Evolutionary conservation across 2,888 invertebrate genomes (phyloP), one percentile per base, ranked within the genome.

Genomic region (Apamea sordens): DNA sequence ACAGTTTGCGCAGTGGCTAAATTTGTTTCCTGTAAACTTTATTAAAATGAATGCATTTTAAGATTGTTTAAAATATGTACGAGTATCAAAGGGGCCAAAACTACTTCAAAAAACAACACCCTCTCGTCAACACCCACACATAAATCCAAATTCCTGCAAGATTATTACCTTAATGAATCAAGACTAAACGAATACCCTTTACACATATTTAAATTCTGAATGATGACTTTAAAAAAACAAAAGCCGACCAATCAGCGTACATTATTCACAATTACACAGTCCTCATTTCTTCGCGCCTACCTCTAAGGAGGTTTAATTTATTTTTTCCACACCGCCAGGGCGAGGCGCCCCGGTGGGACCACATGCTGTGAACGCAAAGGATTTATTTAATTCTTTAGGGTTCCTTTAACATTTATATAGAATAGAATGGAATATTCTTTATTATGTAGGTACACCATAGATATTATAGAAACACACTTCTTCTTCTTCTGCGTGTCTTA

Each of bases 311-410:
- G 87, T 86, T 86, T 89, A 88, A 92, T 93, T 91, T 90, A 90
- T 93, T 94, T 94, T 93, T 93, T 93, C 92, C 88, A 92, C 94
- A 92, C 93, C 8, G 92, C 92, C 13, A 79, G 91, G 92, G 94
- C 92, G 93, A 91, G 92, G 93, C 89, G 78, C 89, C 95, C 95
- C 88, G 94, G 92, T 90, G 95, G 13, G 94, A 88, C 84, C 83
- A 11, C 89, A 82, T 76, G 88, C 89, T 86, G 89, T 0, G 76
- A 47, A 63, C 64, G 63, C 72, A 83, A 86, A 89, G 86, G 88
- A 79, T 76, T 79, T 53, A 65, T 80, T 63, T 72, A 50, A 72
- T 32, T 73, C 18, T 77, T 84, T 87, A 81, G 88, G 85, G 87
- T 0, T 81, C 88, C 76, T 59, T 59, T 2, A 18, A 21, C n/a